These are phyloP conservation scores for Chaunax sp. DNA, from an alignment of 2,797 vertebrate species.

Conservation along the genomic window DNA sequence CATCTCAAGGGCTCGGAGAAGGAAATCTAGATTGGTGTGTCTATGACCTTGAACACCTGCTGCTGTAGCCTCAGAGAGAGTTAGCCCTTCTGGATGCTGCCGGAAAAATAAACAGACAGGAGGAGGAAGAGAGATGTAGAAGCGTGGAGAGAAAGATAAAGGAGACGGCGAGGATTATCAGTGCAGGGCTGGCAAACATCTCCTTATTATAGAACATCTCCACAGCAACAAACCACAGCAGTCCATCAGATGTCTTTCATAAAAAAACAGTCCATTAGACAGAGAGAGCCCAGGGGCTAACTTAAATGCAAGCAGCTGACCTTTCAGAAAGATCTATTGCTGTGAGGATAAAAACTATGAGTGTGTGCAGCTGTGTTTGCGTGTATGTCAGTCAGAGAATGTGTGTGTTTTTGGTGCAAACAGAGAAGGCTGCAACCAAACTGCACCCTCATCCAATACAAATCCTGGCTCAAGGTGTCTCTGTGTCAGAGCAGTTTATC, in stretches of 20 bases:
- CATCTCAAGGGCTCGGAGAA: no score
- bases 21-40: no score
- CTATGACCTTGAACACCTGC: not conserved
- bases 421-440: not conserved
- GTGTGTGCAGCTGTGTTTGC: not conserved
- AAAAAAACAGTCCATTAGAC: conserved; percentile 58
- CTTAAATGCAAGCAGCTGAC: conserved; percentile 31
- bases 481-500: conserved; percentile 4
- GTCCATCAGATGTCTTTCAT: conserved; percentile 41
- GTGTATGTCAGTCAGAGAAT: not conserved
- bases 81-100: not conserved
- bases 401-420: conserved; percentile 24
- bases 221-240: conserved; percentile 55
- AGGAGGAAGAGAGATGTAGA: not conserved
- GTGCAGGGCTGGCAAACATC: conserved; percentile 13
- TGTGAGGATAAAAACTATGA: conserved; percentile 6
- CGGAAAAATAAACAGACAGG: not conserved
- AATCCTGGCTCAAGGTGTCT: not conserved
- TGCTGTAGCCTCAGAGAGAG: not conserved
- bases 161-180: not conserved
- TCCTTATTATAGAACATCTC: conserved; percentile 45
- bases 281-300: not conserved
- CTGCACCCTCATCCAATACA: conserved; percentile 11
- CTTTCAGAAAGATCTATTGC: conserved; percentile 41
- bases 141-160: not conserved